Evolutionary conservation across 1,140 invertebrate genomes (phyloP).

Genomic region (Drosophila parvula): DNA sequence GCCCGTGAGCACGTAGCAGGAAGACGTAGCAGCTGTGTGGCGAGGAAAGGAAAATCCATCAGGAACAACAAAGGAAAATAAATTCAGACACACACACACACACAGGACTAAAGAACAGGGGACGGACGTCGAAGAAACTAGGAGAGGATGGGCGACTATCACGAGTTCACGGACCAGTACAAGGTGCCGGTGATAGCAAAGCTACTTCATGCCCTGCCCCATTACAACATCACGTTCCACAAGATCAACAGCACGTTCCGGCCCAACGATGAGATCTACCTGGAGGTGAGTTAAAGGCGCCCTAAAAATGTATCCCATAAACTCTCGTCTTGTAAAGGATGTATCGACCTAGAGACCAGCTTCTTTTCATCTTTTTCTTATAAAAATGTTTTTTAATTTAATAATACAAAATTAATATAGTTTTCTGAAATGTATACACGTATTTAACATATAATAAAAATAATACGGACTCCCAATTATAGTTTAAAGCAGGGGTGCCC

Average conservation of each 20-base stretch:
- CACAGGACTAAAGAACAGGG: constrained; percentile 8
- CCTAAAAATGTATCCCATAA: no score
- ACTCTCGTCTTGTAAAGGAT: no score
- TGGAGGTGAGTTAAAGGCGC: constrained; percentile 88
- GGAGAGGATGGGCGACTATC: constrained; percentile 78
- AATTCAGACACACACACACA: constrained; percentile 15
- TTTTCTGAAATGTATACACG: no score
- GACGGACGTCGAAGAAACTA: constrained; percentile 1
- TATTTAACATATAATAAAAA: no score
- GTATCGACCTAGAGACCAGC: not conserved
- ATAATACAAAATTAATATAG: no score
- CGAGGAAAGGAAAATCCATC: constrained; percentile 11
- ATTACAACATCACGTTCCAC: constrained; percentile 94
- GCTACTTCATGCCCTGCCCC: constrained; percentile 93
- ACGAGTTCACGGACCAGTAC: constrained; percentile 88
- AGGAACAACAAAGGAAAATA: constrained; percentile 21
- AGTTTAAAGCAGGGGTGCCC: no score
- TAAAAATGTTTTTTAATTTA: no score
- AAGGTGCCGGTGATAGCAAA: constrained; percentile 91
- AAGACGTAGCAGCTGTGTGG: constrained; percentile 14
- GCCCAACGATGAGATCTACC: constrained; percentile 93
- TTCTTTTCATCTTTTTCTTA: not conserved
- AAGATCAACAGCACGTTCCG: constrained; percentile 95
- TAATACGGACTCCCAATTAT: no score
- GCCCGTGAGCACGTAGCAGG: constrained; percentile 66